Evolutionary conservation across 2,888 invertebrate species (phyloP).

Genomic region (Fabriciana adippe): DNA sequence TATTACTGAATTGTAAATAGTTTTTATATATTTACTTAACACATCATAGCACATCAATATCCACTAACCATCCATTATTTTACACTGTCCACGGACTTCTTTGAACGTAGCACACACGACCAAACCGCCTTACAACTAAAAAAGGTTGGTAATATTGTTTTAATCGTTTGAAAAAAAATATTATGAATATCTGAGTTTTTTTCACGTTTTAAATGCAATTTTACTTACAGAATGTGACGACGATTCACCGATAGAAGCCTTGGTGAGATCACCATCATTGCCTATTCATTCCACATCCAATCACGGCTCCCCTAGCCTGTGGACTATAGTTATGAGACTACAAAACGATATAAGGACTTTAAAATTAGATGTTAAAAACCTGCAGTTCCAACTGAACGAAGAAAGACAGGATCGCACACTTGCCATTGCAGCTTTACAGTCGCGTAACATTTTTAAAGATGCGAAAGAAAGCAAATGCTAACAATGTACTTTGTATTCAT

Average conservation of each 20-base stretch:
- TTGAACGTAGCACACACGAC: constrained; percentile 24
- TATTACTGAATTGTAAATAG: constrained; percentile 47
- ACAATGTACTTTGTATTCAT: constrained; percentile 32
- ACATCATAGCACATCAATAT: constrained; percentile 26
- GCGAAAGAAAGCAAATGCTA: constrained; percentile 78
- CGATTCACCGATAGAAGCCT: constrained; percentile 66
- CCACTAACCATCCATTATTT: constrained; percentile 27
- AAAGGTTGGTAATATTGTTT: constrained; percentile 41
- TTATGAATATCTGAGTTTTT: constrained; percentile 23
- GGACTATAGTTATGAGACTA: constrained; percentile 89
- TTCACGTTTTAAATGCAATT: constrained; percentile 33
- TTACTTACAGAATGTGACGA: constrained; percentile 77
- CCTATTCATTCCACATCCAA: constrained; percentile 67
- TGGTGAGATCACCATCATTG: constrained; percentile 75
- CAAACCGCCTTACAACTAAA: constrained; percentile 25
- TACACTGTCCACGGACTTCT: constrained; percentile 18
- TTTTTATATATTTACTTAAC: constrained; percentile 38
- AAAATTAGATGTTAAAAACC: constrained; percentile 82
- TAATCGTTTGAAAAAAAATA: constrained; percentile 43
- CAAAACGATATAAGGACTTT: constrained; percentile 88
- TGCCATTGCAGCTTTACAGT: constrained; percentile 71
- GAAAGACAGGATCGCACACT: constrained; percentile 83
- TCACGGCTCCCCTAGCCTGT: constrained; percentile 83
- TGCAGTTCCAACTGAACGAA: constrained; percentile 85
- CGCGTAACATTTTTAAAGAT: constrained; percentile 68